Percentiles rank a stretch among this genome's conserved stretches.
Evolutionary conservation across 2,113 vertebrate genomes (phyloP).

Genomic region (Actinemys pallida): DNA sequence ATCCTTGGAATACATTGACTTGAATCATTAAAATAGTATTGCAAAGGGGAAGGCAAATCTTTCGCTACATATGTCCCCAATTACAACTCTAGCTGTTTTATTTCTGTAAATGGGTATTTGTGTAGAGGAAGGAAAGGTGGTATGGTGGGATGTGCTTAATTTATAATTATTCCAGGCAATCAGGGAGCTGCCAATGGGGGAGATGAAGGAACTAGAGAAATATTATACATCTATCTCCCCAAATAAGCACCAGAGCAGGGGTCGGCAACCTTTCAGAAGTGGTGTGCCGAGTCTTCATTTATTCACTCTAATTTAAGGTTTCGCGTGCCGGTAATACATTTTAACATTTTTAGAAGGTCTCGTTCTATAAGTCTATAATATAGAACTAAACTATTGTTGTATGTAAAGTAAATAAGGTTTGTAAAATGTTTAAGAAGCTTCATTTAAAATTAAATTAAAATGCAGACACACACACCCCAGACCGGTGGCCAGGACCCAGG

Average conservation of each 20-base stretch:
- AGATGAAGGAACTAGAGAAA: background rate
- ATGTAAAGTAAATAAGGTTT: too few relatives aligned
- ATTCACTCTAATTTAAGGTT: too few relatives aligned
- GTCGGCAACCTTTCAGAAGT: too few relatives aligned
- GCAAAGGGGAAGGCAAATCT: background rate
- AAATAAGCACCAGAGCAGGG: background rate
- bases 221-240: background rate
- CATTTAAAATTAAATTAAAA: too few relatives aligned
- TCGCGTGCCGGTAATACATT: too few relatives aligned
- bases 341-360: too few relatives aligned
- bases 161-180: background rate
- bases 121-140: background rate
- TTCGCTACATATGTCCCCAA: background rate
- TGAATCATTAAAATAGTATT: background rate
- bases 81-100: background rate
- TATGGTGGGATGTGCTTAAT: background rate
- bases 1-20: slow-evolving; percentile 14
- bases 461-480: too few relatives aligned
- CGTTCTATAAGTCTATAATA: too few relatives aligned
- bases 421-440: too few relatives aligned
- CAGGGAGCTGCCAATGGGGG: background rate
- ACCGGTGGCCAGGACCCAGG: too few relatives aligned
- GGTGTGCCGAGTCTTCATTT: too few relatives aligned
- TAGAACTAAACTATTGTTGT: too few relatives aligned
- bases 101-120: background rate